These are phyloP conservation scores for Panzeria rudis DNA, from an alignment of 2,888 invertebrate genomes.

Conservation along the genomic window DNA sequence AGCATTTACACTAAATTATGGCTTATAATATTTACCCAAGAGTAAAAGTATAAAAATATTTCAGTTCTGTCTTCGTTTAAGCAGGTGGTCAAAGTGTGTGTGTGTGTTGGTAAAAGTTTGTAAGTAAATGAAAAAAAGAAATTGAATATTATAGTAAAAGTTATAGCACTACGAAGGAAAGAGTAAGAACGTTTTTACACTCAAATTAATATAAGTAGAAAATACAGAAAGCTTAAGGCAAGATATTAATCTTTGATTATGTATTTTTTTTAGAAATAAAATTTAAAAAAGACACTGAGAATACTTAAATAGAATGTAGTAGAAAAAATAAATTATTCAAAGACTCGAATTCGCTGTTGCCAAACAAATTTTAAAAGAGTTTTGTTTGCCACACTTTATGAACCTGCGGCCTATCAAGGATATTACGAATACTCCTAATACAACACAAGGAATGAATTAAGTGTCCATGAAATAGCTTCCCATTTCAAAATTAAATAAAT, in stretches of 20 bases:
- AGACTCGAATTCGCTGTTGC: too few relatives aligned
- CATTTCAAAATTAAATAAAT: too few relatives aligned
- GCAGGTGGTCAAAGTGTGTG: neutral
- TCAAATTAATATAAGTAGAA: neutral
- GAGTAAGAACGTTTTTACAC: neutral
- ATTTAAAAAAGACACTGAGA: too few relatives aligned
- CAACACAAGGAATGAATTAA: too few relatives aligned
- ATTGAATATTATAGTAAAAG: neutral
- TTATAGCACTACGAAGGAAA: neutral
- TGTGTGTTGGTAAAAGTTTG: neutral
- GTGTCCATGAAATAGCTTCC: too few relatives aligned
- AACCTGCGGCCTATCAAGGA: too few relatives aligned
- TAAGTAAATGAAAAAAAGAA: neutral
- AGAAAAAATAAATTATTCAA: too few relatives aligned
- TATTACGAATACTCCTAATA: too few relatives aligned
- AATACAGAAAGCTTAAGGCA: neutral
- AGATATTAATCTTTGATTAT: neutral
- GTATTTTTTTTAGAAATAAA: too few relatives aligned
- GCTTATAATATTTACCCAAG: constrained; percentile 43
- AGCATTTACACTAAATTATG: constrained; percentile 65
- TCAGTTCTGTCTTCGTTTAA: neutral
- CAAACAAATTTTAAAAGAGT: too few relatives aligned
- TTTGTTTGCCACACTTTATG: too few relatives aligned
- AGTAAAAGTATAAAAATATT: constrained; percentile 50
- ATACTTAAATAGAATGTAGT: too few relatives aligned